Conservation (phyloP, 1,140 invertebrate species). For the Drosophila pallidifrons region DNA sequence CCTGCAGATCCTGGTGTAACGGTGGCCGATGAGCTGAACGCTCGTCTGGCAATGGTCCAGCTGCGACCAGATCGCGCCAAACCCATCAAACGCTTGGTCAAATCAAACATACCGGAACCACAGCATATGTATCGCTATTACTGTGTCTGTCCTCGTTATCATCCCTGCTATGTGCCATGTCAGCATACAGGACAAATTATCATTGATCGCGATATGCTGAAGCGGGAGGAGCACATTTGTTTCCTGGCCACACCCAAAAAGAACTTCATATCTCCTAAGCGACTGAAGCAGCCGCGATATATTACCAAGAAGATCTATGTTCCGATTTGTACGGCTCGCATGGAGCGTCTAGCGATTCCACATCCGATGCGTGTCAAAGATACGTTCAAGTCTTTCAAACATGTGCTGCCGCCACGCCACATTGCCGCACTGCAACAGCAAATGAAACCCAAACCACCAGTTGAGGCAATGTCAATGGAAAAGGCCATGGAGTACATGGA, state of each 20-base stretch:
- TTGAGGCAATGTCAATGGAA: constrained; percentile 63
- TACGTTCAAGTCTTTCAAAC: constrained; percentile 57
- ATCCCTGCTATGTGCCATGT: constrained; percentile 64
- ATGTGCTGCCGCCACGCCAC: constrained; percentile 48
- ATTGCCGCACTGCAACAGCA: constrained; percentile 55
- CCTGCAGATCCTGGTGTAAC: constrained; percentile 33
- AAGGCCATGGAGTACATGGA: constrained; percentile 72
- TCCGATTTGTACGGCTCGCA: constrained; percentile 69
- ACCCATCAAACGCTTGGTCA: constrained; percentile 65
- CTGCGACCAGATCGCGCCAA: constrained; percentile 60
- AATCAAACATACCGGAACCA: constrained; percentile 45
- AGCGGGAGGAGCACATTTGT: constrained; percentile 73
- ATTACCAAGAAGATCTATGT: constrained; percentile 65
- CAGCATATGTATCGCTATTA: constrained; percentile 61
- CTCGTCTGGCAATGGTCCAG: constrained; percentile 60
- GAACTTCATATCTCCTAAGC: constrained; percentile 42
- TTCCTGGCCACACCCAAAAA: constrained; percentile 74
- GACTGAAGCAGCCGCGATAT: constrained; percentile 37
- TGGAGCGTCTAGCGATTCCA: constrained; percentile 70
- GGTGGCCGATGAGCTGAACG: constrained; percentile 73
- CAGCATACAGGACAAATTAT: constrained; percentile 77
- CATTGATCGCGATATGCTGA: constrained; percentile 77
- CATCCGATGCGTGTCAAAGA: constrained; percentile 54
- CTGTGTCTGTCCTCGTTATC: constrained; percentile 71
- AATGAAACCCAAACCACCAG: constrained; percentile 61